Evolutionary conservation across 2,113 vertebrate species (phyloP).

Genomic region (Notothenia coriiceps): DNA sequence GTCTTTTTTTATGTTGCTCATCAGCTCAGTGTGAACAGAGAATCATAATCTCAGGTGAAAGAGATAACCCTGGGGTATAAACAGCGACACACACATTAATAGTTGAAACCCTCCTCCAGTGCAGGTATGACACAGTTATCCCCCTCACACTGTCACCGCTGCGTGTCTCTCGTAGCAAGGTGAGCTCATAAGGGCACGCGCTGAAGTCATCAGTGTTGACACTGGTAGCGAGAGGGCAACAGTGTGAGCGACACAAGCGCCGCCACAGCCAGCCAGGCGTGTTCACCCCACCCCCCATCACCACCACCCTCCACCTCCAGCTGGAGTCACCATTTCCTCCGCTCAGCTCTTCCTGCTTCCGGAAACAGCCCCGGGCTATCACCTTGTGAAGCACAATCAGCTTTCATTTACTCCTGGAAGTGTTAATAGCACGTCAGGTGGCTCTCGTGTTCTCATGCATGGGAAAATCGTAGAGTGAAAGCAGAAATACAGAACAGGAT

Average conservation of each 20-base stretch:
- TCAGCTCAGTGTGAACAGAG: conserved; percentile 5
- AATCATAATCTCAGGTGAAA: conserved; percentile 66
- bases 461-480: background rate
- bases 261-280: conserved; percentile 62
- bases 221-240: conserved; percentile 74
- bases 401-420: conserved; percentile 57
- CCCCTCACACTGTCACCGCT: conserved; percentile 71
- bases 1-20: conserved; percentile 20
- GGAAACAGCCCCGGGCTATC: conserved; percentile 58
- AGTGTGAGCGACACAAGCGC: conserved; percentile 62
- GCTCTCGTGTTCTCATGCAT: background rate
- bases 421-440: conserved; percentile 55
- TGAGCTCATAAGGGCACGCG: conserved; percentile 84
- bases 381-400: conserved; percentile 70
- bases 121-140: conserved; percentile 80
- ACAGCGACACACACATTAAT: conserved; percentile 49
- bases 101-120: conserved; percentile 63
- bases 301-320: background rate
- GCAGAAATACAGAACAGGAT: background rate
- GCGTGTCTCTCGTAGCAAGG: conserved; percentile 85
- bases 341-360: conserved; percentile 51
- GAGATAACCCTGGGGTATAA: conserved; percentile 61
- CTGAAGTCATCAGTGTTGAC: conserved; percentile 84
- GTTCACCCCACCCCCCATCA: conserved; percentile 10
- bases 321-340: conserved; percentile 57